Evolutionary conservation across 2,797 vertebrate species (phyloP).

Genomic region (Acanthornis magna): DNA sequence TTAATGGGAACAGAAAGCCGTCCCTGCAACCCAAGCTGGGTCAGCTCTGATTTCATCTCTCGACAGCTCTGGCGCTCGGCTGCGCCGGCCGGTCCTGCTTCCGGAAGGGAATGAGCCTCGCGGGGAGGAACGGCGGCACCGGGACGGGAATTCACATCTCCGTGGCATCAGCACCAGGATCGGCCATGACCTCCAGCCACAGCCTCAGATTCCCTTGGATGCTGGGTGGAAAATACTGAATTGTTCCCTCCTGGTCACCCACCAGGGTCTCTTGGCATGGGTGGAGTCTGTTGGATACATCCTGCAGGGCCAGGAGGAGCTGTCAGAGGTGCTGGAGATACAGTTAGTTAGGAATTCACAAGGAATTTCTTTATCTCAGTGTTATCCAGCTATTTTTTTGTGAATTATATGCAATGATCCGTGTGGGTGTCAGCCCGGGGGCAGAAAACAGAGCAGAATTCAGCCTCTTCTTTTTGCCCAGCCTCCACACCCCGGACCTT

Average conservation of each 20-base stretch:
- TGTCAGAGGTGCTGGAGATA: not conserved
- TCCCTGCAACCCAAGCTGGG: constrained; percentile 42
- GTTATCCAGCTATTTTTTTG: not conserved
- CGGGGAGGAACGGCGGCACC: not conserved
- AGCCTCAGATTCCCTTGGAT: fast-evolving
- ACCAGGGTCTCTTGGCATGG: fast-evolving
- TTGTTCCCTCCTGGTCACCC: fast-evolving
- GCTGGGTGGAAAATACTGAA: not conserved
- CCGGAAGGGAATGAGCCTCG: not conserved
- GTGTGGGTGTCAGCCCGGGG: not conserved
- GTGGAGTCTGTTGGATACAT: not conserved
- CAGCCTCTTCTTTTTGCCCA: not conserved
- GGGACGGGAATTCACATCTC: not conserved
- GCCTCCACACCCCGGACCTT: not conserved
- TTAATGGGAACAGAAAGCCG: constrained; percentile 40
- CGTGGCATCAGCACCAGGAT: not conserved
- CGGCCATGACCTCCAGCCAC: not conserved
- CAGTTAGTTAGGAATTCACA: fast-evolving
- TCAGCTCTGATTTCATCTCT: constrained; percentile 59
- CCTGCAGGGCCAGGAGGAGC: fast-evolving
- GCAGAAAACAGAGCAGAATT: not conserved
- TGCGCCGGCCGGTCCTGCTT: not conserved
- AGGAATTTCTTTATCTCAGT: not conserved
- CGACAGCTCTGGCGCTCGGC: constrained; percentile 7
- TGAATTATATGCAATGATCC: not conserved